Base-by-base conservation (phyloP, 2,113 vertebrate species). In the Paraplagusia blochii region DNA sequence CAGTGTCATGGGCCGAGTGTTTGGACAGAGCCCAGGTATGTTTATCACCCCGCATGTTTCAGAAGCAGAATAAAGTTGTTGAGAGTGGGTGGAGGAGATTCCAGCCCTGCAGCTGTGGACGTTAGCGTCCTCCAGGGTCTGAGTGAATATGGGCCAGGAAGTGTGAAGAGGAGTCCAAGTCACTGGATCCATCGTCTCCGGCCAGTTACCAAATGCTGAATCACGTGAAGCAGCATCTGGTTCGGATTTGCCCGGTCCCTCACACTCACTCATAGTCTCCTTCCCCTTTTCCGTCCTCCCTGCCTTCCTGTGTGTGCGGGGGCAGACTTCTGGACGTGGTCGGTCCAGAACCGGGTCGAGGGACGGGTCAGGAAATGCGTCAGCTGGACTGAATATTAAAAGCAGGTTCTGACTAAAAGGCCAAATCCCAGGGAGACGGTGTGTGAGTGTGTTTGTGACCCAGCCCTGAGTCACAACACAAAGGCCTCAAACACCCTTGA, bases 141-240 rank as follows among this genome's bases (percentile, higher is more conserved):
- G 22, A 3, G 14, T 50, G 56, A 45, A 60, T 9, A 34, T 1
- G 11, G 11, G 11, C 49, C 33, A 2, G 48, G 2, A 55, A 40
- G 59, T 16, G 46, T 38, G 56, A 61, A 45, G 46, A 45, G 15
- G 15, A 44, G 44, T 12, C 16, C 16, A 19, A 11, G 54, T 65
- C 35, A 17, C 47, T 10, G 36, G 22, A 39, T 66, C 62, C 47
- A 53, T 58, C 33, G 34, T 49, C 54, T 58, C 50, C 1, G 44
- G 59, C 76, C 57, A 3, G 67, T 73, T 76, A 57, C 78, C 46
- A 84, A 80, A 84, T 63, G 84, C 82, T 78, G 83, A 83, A 81
- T 87, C 85, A 89, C 87, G 65, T 88, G 84, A 69, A 43, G 69
- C 44, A 39, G 71, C 90, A 90, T 92, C 90, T 92, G 90, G 72